These are phyloP conservation scores for Cryptotermes secundus DNA, from an alignment of 1,140 invertebrate genomes.

Conservation along the genomic window DNA sequence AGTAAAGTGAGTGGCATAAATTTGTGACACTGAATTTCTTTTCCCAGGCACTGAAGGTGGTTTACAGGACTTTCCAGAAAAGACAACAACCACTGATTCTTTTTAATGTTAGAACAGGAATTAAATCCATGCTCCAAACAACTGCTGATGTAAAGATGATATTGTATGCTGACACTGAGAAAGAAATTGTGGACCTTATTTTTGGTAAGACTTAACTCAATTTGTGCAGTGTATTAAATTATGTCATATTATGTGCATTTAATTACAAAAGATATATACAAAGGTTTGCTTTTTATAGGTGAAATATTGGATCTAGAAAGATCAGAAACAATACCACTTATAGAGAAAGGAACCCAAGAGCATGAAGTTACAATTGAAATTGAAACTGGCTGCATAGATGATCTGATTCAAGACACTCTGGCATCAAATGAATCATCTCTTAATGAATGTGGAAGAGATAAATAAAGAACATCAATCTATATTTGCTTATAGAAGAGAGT, in stretches of 20 bases:
- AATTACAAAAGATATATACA: too few relatives aligned
- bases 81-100: slow-evolving; percentile 46
- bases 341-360: background rate
- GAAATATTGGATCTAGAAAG: slow-evolving; percentile 19
- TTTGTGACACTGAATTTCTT: slow-evolving; percentile 11
- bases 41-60: slow-evolving; percentile 47
- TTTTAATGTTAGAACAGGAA: slow-evolving; percentile 42
- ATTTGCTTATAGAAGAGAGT: background rate
- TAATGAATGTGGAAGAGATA: background rate
- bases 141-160: slow-evolving; percentile 4
- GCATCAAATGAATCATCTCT: background rate
- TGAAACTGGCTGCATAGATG: background rate
- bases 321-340: slow-evolving; percentile 18
- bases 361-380: background rate
- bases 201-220: slow-evolving; percentile 23
- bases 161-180: slow-evolving; percentile 10
- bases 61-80: slow-evolving; percentile 44
- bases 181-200: slow-evolving; percentile 29
- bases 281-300: slow-evolving; percentile 22
- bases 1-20: too few relatives aligned
- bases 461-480: background rate
- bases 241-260: background rate
- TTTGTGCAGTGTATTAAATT: too few relatives aligned
- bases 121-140: slow-evolving; percentile 24
- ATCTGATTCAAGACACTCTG: background rate